These are phyloP conservation scores for Thereva unica DNA, from an alignment of 2,888 invertebrate genomes.

Conservation along the genomic window DNA sequence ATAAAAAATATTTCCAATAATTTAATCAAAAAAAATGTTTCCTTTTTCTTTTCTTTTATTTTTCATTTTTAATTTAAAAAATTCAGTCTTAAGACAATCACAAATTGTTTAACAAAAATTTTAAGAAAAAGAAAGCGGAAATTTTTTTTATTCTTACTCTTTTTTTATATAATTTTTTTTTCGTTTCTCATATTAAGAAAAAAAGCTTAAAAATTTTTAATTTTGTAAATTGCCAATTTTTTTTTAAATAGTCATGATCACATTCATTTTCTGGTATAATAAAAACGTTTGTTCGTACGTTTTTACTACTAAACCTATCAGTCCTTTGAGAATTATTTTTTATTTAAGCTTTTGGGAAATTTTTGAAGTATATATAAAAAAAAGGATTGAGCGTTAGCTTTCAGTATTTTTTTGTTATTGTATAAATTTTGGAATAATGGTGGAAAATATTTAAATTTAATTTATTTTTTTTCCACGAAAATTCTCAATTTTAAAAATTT, in stretches of 20 bases:
- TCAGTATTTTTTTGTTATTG: background rate
- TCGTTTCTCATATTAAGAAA: background rate
- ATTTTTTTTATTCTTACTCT: conserved; percentile 33
- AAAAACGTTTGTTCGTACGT: conserved; percentile 14
- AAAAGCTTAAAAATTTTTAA: conserved; percentile 1
- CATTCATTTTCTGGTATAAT: conserved; percentile 21
- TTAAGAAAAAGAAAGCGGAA: conserved; percentile 44
- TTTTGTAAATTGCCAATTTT: conserved; percentile 21
- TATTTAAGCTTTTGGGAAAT: no score
- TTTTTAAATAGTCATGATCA: conserved; percentile 33
- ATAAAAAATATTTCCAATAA: background rate
- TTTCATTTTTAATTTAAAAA: conserved; percentile 43
- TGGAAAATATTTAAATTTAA: background rate
- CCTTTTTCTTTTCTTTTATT: conserved; percentile 23
- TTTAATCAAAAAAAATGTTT: conserved; percentile 36
- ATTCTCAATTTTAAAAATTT: background rate
- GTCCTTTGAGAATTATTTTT: conserved; percentile 21
- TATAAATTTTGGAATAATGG: background rate
- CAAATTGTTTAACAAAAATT: conserved; percentile 48
- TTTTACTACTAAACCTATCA: conserved; percentile 31
- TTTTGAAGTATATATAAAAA: no score
- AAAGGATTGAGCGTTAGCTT: no score
- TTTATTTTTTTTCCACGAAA: background rate
- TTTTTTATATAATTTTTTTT: conserved; percentile 20
- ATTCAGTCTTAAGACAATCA: conserved; percentile 52